Evolutionary conservation across 2,113 vertebrate species (phyloP), one percentile per base, ranked within the genome.

Genomic region (Pristiophorus japonicus): DNA sequence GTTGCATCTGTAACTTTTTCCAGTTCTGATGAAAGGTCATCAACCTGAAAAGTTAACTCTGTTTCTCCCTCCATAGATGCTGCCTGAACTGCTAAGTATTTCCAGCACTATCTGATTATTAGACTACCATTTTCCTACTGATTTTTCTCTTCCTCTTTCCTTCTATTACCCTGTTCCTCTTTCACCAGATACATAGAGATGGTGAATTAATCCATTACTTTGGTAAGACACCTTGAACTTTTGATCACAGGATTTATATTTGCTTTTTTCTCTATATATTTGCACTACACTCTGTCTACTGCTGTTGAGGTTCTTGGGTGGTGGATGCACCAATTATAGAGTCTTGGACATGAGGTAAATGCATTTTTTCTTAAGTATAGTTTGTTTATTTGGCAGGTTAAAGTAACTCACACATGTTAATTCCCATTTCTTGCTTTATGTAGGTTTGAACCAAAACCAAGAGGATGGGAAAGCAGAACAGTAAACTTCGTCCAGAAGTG

Each of bases 381-480:
- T n/a, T 59, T 34, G 24, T 5, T 59, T 94, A 45, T 66, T 47
- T 30, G 51, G 65, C 65, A n/a, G 51, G 67, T 55, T 30, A 47
- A 59, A 59, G 1, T 59, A 90, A 30, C 34, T 51, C 24, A 67
- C 34, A 34, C 34, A 62, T 10, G 59, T 59, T 18, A 66, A 45
- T 22, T 95, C 4, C 14, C 45, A 67, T 88, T 94, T 55, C 18
- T 8, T 59, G 11, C n/a, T 81, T 88, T 38, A 30, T 66, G 4
- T 42, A 91, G 95, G 59, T 51, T 67, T 95, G 38, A 73, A 38
- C 47, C 16, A 11, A 93, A 63, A 24, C 70, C 66, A 27, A 78
- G 55, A 96, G 96, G 96, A 98, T 98, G 98, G 98, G 98, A 95
- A 98, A 98, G 96, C 98, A 98, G 97, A 98, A 98, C 97, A 98